A percentile compares a stretch with the other conserved stretches of the same genome.
phyloP scores from a whole-genome alignment of 2,888 invertebrate genomes.

The Folsomia manolachei region DNA sequence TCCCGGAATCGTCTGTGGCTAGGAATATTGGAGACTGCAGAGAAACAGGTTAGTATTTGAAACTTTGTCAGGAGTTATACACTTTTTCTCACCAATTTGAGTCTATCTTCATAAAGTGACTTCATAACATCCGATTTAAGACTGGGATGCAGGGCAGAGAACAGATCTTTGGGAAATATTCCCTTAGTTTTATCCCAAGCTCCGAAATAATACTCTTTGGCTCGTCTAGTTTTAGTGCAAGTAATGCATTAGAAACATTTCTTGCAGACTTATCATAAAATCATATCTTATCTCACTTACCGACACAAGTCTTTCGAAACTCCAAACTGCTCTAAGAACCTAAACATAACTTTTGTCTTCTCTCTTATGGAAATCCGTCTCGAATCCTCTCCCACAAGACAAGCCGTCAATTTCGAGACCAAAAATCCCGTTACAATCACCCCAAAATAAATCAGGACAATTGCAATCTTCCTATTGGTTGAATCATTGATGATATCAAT shows the following conservation, averaged over 20 bases:
- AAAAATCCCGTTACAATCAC: conserved; percentile 24
- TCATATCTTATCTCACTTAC: too few relatives aligned
- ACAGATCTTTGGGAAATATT: conserved; percentile 34
- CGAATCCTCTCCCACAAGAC: conserved; percentile 45
- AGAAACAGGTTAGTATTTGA: conserved; percentile 11
- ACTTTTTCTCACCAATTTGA: background rate
- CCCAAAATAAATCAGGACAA: conserved; percentile 35
- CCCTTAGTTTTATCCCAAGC: conserved; percentile 46
- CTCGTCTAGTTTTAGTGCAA: conserved; percentile 40
- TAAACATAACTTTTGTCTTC: conserved; percentile 37
- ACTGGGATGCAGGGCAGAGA: conserved; percentile 42
- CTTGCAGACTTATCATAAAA: too few relatives aligned
- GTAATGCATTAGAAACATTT: too few relatives aligned
- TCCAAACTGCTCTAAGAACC: conserved; percentile 38
- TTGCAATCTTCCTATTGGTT: conserved; percentile 32
- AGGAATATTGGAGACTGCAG: conserved; percentile 31
- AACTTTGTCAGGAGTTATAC: background rate
- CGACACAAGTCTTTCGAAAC: conserved; percentile 28
- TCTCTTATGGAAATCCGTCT: conserved; percentile 37
- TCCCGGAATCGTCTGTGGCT: conserved; percentile 38
- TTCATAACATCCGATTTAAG: conserved; percentile 44
- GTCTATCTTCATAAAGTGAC: conserved; percentile 41
- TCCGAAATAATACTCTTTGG: conserved; percentile 40
- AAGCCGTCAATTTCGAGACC: conserved; percentile 38
- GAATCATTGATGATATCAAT: conserved; percentile 19